A percentile compares a stretch with the other conserved stretches of the same genome.
phyloP scores from a whole-genome alignment of 2,113 vertebrate species.

The Phaethornis superciliosus region DNA sequence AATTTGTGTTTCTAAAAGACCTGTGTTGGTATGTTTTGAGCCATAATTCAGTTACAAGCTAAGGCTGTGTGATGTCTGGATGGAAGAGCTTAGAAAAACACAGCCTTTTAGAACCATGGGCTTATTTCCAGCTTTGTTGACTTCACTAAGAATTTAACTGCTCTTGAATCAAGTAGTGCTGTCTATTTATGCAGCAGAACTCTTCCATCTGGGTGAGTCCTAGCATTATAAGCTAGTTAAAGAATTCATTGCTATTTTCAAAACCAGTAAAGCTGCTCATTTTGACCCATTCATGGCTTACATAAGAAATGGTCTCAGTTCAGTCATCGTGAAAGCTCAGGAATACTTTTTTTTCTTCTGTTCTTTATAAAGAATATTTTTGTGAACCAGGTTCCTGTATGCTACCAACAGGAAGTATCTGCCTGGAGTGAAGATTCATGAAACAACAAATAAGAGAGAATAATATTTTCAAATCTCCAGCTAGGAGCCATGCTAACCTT shows the following conservation, averaged over 20 bases:
- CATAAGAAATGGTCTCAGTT: neutral
- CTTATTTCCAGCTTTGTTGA: neutral
- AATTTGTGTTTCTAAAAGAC: neutral
- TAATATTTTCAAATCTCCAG: neutral
- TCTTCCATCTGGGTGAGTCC: neutral
- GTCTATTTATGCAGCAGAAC: neutral
- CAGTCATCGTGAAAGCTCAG: neutral
- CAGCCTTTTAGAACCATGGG: neutral
- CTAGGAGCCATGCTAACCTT: neutral
- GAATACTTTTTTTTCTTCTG: neutral
- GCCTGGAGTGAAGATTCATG: neutral
- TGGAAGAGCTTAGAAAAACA: neutral
- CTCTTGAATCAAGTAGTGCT: neutral
- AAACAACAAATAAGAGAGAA: neutral
- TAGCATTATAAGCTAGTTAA: neutral
- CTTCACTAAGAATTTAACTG: conserved; percentile 10
- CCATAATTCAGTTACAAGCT: neutral
- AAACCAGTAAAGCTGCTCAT: neutral
- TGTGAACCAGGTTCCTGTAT: neutral
- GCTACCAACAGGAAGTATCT: neutral
- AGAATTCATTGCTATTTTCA: neutral
- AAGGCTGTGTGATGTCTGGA: neutral
- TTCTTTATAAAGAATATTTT: neutral
- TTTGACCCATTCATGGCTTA: neutral
- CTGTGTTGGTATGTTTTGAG: neutral